A percentile compares a stretch with the other conserved stretches of the same genome.
phyloP scores from a whole-genome alignment of 2,888 invertebrate genomes.

The Lithophane socia region DNA sequence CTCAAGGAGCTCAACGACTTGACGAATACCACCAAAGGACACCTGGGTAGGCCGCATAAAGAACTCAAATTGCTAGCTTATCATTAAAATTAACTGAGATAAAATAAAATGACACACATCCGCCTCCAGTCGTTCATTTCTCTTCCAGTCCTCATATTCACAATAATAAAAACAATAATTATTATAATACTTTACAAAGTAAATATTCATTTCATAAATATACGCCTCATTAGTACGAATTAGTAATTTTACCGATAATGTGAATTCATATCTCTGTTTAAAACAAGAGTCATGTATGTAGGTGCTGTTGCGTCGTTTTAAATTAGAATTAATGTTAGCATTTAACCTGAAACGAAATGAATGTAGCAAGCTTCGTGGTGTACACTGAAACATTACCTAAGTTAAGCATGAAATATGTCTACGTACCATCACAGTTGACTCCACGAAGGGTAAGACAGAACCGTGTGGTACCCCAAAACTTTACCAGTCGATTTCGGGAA shows the following conservation, averaged over 20 bases:
- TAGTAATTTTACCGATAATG: conserved; percentile 21
- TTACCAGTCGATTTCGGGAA: not conserved
- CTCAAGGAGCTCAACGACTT: not conserved
- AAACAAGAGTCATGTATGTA: conserved; percentile 35
- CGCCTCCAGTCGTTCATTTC: no score
- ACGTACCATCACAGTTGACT: not conserved
- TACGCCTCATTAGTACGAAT: not conserved
- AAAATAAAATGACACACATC: not conserved
- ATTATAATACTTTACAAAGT: not conserved
- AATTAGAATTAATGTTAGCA: conserved; percentile 41
- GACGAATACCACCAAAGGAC: not conserved
- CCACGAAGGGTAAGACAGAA: not conserved
- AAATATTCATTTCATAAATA: not conserved
- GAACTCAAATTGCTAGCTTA: not conserved
- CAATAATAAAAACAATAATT: not conserved
- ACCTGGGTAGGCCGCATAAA: not conserved
- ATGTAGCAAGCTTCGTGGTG: conserved; percentile 20
- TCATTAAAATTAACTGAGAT: not conserved
- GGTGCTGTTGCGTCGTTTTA: conserved; percentile 13
- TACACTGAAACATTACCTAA: conserved; percentile 7
- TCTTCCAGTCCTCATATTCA: not conserved
- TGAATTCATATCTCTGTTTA: conserved; percentile 28
- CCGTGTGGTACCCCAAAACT: not conserved
- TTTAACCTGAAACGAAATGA: conserved; percentile 32
- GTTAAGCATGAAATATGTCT: not conserved